Conservation (phyloP, 2,113 vertebrate species). For the Mirza zaza region DNA sequence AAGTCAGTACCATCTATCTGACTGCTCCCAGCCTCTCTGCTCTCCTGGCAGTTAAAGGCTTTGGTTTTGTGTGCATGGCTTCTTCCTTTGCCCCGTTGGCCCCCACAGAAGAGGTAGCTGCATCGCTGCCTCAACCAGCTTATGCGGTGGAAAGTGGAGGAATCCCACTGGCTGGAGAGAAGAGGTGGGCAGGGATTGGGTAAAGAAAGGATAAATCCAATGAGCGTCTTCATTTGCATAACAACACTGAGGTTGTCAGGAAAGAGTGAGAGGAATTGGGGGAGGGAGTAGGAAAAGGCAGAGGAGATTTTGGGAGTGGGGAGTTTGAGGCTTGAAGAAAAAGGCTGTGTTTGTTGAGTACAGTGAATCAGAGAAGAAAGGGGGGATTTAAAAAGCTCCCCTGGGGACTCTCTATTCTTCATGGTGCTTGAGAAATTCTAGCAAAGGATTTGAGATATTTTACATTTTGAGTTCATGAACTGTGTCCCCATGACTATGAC, state of each 20-base stretch:
- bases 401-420: not conserved
- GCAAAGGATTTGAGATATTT: not conserved
- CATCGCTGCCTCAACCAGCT: not conserved
- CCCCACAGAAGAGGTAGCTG: not conserved
- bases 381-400: not conserved
- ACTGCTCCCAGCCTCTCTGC: not conserved
- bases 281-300: not conserved
- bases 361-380: not conserved
- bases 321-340: constrained; percentile 13
- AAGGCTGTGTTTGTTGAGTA: not conserved
- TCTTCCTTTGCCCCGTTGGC: not conserved
- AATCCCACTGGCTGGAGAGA: not conserved
- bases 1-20: not conserved
- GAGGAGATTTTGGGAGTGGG: not conserved
- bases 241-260: not conserved
- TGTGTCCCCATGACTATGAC: not conserved
- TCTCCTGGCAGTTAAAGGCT: not conserved
- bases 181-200: not conserved
- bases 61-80: not conserved
- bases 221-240: not conserved
- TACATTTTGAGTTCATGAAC: not conserved
- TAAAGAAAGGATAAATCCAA: not conserved
- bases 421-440: not conserved
- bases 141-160: not conserved
- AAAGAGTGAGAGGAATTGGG: not conserved